phyloP scores from a whole-genome alignment of 2,888 invertebrate species.

The Tetramorium bicarinatum region DNA sequence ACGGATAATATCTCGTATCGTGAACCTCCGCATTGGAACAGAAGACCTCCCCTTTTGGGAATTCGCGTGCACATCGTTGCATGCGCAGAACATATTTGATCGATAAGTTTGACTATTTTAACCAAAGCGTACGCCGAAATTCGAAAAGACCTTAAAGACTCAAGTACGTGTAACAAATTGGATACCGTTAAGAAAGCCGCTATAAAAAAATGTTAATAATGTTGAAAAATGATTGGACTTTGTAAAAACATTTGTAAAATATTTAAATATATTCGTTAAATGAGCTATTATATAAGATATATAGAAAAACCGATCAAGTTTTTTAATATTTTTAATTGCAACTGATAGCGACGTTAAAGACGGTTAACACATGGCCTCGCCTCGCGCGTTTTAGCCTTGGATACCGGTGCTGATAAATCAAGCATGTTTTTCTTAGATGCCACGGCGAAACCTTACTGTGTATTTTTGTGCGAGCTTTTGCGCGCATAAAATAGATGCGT shows the following conservation, averaged over 20 bases:
- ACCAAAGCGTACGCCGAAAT: constrained; percentile 1
- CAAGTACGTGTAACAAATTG: background rate
- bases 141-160: background rate
- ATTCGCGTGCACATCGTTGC: constrained; percentile 30
- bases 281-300: background rate
- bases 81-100: constrained; percentile 8
- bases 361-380: background rate
- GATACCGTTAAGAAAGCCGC: background rate
- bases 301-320: background rate
- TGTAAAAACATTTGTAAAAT: background rate
- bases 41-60: constrained; percentile 16
- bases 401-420: constrained; percentile 10
- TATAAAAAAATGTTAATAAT: background rate
- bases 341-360: background rate
- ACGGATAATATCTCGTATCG: background rate
- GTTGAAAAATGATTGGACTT: background rate
- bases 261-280: background rate
- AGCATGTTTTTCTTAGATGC: constrained; percentile 5
- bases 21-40: background rate
- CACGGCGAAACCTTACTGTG: constrained; percentile 13
- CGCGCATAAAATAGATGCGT: constrained; percentile 44
- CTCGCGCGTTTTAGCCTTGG: background rate
- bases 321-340: background rate
- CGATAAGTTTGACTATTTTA: constrained; percentile 28
- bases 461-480: constrained; percentile 50